These are phyloP conservation scores for Oxygymnocypris stewartii DNA, from an alignment of 2,113 vertebrate species.

Conservation along the genomic window DNA sequence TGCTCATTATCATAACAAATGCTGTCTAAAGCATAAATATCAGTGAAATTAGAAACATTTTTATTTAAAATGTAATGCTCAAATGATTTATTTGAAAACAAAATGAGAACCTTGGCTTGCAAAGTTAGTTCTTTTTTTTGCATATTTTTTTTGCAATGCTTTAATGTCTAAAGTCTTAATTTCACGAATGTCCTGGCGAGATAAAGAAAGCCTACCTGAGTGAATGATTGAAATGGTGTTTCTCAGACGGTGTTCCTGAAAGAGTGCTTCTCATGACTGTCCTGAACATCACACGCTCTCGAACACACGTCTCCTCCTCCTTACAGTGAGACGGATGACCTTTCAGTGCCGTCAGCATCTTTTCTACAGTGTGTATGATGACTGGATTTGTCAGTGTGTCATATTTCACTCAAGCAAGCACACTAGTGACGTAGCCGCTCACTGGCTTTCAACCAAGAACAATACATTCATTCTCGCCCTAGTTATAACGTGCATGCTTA, in stretches of 20 bases:
- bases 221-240: neutral
- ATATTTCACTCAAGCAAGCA: neutral
- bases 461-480: neutral
- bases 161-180: neutral
- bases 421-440: neutral
- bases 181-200: neutral
- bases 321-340: neutral
- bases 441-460: neutral
- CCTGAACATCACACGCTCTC: neutral
- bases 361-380: neutral
- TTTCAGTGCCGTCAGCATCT: neutral
- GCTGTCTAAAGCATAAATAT: neutral
- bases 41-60: neutral
- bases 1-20: neutral
- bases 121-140: neutral
- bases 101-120: neutral
- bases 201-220: neutral
- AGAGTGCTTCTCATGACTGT: neutral
- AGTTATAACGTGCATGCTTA: neutral
- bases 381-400: neutral
- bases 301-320: neutral
- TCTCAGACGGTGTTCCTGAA: neutral
- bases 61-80: neutral
- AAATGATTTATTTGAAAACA: neutral
- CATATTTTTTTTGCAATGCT: neutral